Percentiles rank a stretch among this genome's conserved stretches.
Evolutionary conservation across 2,888 invertebrate species (phyloP).

Genomic region (Embidobia sp.): DNA sequence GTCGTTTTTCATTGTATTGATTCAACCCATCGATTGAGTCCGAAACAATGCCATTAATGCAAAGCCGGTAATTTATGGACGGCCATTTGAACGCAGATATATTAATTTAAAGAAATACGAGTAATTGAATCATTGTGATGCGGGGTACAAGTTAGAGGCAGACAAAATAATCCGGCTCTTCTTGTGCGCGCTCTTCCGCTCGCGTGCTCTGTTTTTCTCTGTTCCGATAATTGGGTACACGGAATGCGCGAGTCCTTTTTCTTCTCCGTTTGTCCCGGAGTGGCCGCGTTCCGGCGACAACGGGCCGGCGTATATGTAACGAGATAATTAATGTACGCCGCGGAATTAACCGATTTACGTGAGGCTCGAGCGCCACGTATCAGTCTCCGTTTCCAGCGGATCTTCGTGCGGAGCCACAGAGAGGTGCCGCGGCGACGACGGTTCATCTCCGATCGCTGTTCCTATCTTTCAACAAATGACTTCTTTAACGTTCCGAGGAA

Average conservation of each 20-base stretch:
- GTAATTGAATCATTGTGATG: constrained; percentile 58
- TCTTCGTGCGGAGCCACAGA: constrained; percentile 51
- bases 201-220: constrained; percentile 68
- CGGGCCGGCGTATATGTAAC: constrained; percentile 71
- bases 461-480: constrained; percentile 50
- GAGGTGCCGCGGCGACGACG: constrained; percentile 73
- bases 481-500: constrained; percentile 19
- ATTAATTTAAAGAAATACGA: constrained; percentile 31
- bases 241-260: constrained; percentile 69
- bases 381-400: constrained; percentile 59
- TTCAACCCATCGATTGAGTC: too few species aligned
- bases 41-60: too few species aligned
- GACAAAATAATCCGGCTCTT: constrained; percentile 63
- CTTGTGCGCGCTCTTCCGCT: constrained; percentile 59
- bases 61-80: not conserved
- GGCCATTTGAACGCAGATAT: constrained; percentile 2
- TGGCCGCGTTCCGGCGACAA: constrained; percentile 64
- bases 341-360: constrained; percentile 79
- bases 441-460: constrained; percentile 35
- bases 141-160: constrained; percentile 44
- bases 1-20: too few species aligned
- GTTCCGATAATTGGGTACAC: constrained; percentile 71
- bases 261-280: constrained; percentile 59
- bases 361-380: constrained; percentile 67
- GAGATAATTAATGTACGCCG: constrained; percentile 78